Conservation (phyloP, 2,797 vertebrate genomes). For the Carduelis carduelis region DNA sequence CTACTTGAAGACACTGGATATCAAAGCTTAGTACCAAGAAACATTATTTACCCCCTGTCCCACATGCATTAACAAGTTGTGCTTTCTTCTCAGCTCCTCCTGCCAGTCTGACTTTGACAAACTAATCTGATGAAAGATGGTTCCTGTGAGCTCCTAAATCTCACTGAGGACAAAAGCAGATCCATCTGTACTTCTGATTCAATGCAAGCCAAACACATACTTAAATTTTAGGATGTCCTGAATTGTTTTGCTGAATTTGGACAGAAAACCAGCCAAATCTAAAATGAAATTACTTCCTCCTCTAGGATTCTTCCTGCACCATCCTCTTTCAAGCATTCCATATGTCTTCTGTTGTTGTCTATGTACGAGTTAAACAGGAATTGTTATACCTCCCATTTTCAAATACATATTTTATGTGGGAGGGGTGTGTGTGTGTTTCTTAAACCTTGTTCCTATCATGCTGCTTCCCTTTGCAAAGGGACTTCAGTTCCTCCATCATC, state of each 20-base stretch:
- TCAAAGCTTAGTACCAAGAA: background rate
- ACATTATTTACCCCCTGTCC: background rate
- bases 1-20: background rate
- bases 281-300: background rate
- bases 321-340: background rate
- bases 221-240: background rate
- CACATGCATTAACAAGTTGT: background rate
- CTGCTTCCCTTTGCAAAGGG: background rate
- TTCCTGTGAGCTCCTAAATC: background rate
- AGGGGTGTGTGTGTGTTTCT: background rate
- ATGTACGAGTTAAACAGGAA: background rate
- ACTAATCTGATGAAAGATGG: background rate
- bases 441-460: background rate
- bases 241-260: background rate
- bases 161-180: background rate
- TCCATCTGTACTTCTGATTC: background rate
- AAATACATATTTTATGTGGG: background rate
- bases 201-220: background rate
- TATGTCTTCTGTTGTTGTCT: background rate
- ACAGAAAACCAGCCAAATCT: background rate
- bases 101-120: background rate
- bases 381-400: background rate
- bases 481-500: background rate
- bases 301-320: background rate
- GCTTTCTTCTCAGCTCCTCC: background rate